phyloP scores from a whole-genome alignment of 2,888 invertebrate genomes.

The Tetramorium bicarinatum region DNA sequence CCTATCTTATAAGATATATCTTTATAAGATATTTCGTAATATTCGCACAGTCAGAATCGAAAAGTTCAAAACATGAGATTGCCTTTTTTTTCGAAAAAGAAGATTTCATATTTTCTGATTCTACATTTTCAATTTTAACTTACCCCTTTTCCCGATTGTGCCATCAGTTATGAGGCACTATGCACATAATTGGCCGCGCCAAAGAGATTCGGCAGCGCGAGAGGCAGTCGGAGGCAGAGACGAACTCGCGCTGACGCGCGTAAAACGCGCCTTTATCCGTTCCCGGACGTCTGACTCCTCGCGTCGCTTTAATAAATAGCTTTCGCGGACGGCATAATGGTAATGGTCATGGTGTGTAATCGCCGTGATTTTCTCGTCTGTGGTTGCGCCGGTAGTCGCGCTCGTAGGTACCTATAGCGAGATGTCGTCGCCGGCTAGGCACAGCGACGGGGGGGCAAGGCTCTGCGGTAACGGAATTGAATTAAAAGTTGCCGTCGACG shows the following conservation, averaged over 20 bases:
- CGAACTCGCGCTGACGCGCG: constrained; percentile 65
- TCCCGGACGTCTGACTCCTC: constrained; percentile 53
- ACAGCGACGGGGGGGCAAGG: neutral
- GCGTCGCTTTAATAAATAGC: constrained; percentile 73
- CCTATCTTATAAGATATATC: neutral
- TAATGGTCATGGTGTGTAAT: constrained; percentile 76
- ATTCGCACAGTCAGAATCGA: neutral
- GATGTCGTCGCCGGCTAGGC: constrained; percentile 22
- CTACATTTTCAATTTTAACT: neutral
- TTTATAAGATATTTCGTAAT: neutral
- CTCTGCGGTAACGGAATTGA: constrained; percentile 73
- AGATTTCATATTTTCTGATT: neutral
- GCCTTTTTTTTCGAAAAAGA: neutral
- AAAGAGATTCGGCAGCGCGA: constrained; percentile 6
- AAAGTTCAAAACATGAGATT: neutral
- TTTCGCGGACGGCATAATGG: constrained; percentile 74
- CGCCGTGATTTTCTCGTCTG: constrained; percentile 75
- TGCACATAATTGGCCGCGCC: neutral
- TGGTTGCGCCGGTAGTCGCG: constrained; percentile 63
- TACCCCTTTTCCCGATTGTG: neutral
- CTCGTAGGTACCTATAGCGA: constrained; percentile 33
- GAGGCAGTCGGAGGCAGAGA: constrained; percentile 36
- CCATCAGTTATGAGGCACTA: neutral
- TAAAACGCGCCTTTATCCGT: constrained; percentile 70
- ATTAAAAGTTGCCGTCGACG: constrained; percentile 72